Conservation (phyloP, 2,797 vertebrate genomes). For the Paratrypauchen microcephalus region DNA sequence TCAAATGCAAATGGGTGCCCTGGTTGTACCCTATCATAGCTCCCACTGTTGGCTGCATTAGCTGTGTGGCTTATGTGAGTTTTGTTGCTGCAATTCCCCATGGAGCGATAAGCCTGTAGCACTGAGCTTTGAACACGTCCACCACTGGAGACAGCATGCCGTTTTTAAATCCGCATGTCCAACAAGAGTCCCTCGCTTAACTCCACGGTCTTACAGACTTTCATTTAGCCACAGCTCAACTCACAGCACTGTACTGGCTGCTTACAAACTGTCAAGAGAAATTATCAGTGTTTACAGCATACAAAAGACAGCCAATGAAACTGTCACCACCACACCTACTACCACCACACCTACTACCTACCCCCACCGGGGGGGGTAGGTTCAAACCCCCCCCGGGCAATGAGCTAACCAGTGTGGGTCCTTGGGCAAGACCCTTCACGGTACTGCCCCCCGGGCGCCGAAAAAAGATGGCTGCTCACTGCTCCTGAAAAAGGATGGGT, state of each 20-base stretch:
- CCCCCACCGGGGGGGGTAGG: too few relatives aligned
- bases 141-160: slow-evolving; percentile 54
- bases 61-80: slow-evolving; percentile 19
- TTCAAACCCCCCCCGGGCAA: too few relatives aligned
- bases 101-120: slow-evolving; percentile 50
- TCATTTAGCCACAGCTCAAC: slow-evolving; percentile 47
- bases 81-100: slow-evolving; percentile 33
- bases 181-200: slow-evolving; percentile 45
- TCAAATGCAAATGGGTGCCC: slow-evolving; percentile 1
- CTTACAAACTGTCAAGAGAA: slow-evolving; percentile 45
- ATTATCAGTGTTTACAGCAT: slow-evolving; percentile 45
- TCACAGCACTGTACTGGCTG: slow-evolving; percentile 31
- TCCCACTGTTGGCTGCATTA: slow-evolving; percentile 24
- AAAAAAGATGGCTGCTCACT: too few relatives aligned
- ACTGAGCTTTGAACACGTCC: slow-evolving; percentile 51
- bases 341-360: too few relatives aligned
- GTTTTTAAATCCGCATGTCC: slow-evolving; percentile 64
- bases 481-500: too few relatives aligned
- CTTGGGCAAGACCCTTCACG: too few relatives aligned
- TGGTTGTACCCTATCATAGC: slow-evolving; percentile 15
- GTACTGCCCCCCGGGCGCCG: too few relatives aligned
- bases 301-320: slow-evolving; percentile 32
- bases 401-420: too few relatives aligned
- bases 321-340: slow-evolving; percentile 27
- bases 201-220: slow-evolving; percentile 45